Base-by-base conservation (phyloP, 2,113 vertebrate species). In the Melospiza melodia region DNA sequence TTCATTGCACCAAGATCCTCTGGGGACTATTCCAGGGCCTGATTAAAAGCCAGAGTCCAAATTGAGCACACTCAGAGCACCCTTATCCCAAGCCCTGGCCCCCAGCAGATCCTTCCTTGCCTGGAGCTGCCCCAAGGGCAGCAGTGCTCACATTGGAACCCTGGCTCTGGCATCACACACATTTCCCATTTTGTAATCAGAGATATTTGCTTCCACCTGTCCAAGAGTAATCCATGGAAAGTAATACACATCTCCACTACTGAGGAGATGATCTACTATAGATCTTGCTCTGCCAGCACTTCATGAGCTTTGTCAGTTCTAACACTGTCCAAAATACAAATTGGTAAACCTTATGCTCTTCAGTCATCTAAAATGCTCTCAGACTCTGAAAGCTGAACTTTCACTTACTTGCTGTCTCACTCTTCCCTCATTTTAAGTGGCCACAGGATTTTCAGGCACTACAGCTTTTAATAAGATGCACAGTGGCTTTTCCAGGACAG, bases 21-120 rank as follows among this genome's bases (percentile, higher is more conserved):
- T 63, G 43, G 28, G 10, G 39, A 59, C 18, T 49, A 30, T 58
- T 52, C 15, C 57, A 74, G 39, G 48, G 17, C 17, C n/a, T 51
- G n/a, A 71, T 35, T 84, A 54, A 92, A 67, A 82, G 49, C 15
- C 14, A 48, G 57, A 88, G 8, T 31, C 43, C 31, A 4, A 5
- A 28, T 3, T 0, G 0, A 55, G 46, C 1, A 2, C 11, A 12
- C 9, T 24, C 1, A 62, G 46, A 61, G 5, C n/a, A 46, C 5
- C 23, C 18, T 87, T 2, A 4, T 2, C 25, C 12, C 14, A 67
- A 25, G 24, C 4, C 15, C 12, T 3, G 4, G 5, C 3, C 37
- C 12, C 11, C 41, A 33, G 37, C n/a, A 62, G 11, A 12, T 33
- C 35, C 33, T n/a, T 39, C 41, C 41, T 41, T 41, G 33, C 10